A percentile compares a stretch with the other conserved stretches of the same genome.
Conservation (phyloP, 1,140 invertebrate genomes). For the Diabrotica undecimpunctata region DNA sequence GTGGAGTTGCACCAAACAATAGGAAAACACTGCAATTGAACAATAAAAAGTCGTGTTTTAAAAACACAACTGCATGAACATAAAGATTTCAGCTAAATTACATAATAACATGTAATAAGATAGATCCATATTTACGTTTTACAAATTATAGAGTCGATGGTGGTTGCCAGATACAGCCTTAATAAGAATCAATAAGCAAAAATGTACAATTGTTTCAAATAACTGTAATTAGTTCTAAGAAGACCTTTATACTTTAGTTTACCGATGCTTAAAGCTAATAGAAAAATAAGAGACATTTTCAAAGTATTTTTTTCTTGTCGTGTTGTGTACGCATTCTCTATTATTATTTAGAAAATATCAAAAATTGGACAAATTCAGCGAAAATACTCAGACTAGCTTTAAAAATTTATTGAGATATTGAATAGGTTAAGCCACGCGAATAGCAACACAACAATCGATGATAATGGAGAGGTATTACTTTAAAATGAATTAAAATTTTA, state of each 20-base stretch:
- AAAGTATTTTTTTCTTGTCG: no score
- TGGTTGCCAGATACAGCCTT: not conserved
- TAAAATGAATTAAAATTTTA: no score
- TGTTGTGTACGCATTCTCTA: no score
- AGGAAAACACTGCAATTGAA: not conserved
- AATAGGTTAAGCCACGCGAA: no score
- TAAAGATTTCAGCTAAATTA: conserved; percentile 1
- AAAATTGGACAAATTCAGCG: no score
- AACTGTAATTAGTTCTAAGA: not conserved
- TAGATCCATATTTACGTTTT: not conserved
- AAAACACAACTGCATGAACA: not conserved
- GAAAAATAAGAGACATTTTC: no score
- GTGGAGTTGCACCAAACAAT: conserved; percentile 2
- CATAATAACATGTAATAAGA: not conserved
- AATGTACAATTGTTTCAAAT: not conserved
- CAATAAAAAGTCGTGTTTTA: not conserved
- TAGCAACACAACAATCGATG: no score
- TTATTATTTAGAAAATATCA: no score
- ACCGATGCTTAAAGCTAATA: no score
- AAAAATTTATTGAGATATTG: no score
- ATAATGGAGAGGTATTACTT: no score
- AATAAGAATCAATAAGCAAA: not conserved
- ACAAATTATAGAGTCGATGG: not conserved
- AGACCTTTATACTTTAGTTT: not conserved
- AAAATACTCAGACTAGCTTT: no score